Percentiles rank a stretch among this genome's conserved stretches.
phyloP scores from a whole-genome alignment of 2,113 vertebrate genomes.

The Archilochus colubris region DNA sequence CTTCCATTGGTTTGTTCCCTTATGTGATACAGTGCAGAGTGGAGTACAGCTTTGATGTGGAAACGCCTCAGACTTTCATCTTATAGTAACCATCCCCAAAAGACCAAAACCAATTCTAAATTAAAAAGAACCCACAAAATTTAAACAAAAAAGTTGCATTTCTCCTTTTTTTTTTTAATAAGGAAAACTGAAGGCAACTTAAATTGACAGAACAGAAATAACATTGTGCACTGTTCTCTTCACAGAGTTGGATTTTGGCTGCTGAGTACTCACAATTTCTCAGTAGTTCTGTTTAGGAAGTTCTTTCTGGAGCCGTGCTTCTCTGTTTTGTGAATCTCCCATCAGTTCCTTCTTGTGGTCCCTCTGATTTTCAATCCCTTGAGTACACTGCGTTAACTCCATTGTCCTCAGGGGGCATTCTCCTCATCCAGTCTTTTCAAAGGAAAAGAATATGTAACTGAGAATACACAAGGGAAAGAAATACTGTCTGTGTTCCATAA shows the following conservation, averaged over 20 bases:
- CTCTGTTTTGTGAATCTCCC: not conserved
- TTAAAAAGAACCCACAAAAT: not conserved
- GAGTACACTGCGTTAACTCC: not conserved
- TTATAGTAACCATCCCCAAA: constrained; percentile 5
- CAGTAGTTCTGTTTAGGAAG: not conserved
- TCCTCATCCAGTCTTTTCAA: not conserved
- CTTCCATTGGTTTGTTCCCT: not conserved
- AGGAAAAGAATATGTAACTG: not conserved
- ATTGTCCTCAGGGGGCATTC: not conserved
- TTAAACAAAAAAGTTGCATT: not conserved
- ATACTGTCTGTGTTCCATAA: not conserved
- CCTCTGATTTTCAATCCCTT: not conserved
- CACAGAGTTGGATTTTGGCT: not conserved
- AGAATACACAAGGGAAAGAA: not conserved
- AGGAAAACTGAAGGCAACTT: not conserved
- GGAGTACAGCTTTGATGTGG: constrained; percentile 29
- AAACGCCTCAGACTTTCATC: constrained; percentile 17
- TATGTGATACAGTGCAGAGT: not conserved
- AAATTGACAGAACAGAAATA: not conserved
- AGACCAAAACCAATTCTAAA: not conserved
- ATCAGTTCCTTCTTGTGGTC: not conserved
- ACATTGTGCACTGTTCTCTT: not conserved
- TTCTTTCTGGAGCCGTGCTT: not conserved
- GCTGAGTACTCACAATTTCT: not conserved
- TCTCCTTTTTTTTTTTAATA: not conserved